phyloP scores from a whole-genome alignment of 2,888 invertebrate species.

The Oasisia sp. region DNA sequence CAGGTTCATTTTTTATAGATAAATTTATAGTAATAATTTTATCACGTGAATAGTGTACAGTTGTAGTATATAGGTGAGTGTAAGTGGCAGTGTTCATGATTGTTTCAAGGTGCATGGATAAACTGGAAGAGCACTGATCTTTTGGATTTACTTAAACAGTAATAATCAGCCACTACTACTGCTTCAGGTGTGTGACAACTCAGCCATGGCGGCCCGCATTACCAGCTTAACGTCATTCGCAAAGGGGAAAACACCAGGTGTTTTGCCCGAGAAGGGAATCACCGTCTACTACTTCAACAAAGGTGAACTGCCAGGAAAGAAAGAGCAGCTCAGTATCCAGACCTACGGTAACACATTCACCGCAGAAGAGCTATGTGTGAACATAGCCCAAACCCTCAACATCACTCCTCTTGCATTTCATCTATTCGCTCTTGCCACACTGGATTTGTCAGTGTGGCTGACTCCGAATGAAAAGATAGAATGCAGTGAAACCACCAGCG shows the following conservation, averaged over 20 bases:
- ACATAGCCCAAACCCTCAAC: neutral
- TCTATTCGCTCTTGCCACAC: neutral
- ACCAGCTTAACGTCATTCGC: neutral
- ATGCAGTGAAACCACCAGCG: slow-evolving; percentile 19
- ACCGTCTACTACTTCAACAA: neutral
- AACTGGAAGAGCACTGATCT: too few relatives aligned
- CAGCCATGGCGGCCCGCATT: neutral
- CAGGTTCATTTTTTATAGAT: too few relatives aligned
- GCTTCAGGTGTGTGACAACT: neutral
- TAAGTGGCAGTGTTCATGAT: too few relatives aligned
- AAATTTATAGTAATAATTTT: too few relatives aligned
- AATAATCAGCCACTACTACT: neutral
- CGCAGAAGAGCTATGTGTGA: neutral
- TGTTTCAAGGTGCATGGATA: too few relatives aligned
- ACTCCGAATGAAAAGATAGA: slow-evolving; percentile 28
- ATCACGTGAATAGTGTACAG: too few relatives aligned
- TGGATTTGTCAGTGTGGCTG: slow-evolving; percentile 25
- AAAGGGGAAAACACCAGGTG: neutral
- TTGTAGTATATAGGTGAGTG: too few relatives aligned
- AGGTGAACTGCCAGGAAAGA: neutral
- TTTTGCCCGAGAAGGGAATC: neutral
- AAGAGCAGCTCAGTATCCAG: neutral
- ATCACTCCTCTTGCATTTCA: neutral
- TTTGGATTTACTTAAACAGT: neutral
- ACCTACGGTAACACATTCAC: neutral